These are phyloP conservation scores for Mesocentrotus franciscanus DNA, from an alignment of 53 echinoderm and acorn worm species.

Conservation along the genomic window DNA sequence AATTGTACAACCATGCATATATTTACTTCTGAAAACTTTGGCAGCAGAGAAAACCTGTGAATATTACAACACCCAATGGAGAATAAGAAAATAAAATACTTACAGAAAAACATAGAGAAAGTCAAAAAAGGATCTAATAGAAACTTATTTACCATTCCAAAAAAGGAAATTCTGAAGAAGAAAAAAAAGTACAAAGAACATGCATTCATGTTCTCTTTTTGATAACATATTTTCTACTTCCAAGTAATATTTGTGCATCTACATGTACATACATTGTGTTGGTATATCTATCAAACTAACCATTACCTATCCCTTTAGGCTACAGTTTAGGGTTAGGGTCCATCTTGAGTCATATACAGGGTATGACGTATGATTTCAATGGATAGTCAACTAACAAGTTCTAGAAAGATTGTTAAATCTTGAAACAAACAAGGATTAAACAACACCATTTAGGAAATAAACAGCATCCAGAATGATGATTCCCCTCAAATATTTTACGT, in stretches of 20 bases:
- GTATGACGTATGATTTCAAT: no score
- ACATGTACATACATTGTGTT: background rate
- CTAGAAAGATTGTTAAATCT: background rate
- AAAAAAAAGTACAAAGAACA: background rate
- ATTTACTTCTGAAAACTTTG: no score
- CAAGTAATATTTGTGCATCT: background rate
- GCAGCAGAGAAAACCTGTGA: no score
- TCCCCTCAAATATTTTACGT: background rate
- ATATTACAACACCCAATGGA: background rate
- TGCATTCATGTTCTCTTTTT: background rate
- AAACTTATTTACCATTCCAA: background rate
- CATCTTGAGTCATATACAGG: no score
- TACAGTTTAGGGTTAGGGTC: no score
- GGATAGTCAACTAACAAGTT: no score
- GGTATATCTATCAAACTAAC: no score
- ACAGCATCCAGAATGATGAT: background rate
- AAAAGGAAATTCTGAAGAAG: background rate
- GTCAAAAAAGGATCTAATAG: background rate
- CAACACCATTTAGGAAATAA: background rate
- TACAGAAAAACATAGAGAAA: background rate
- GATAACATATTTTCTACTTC: background rate
- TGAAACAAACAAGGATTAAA: background rate
- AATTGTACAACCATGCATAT: background rate
- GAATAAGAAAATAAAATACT: background rate
- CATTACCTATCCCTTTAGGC: no score